Base-by-base conservation (phyloP, 2,113 vertebrate species). In the Harpagus bidentatus region DNA sequence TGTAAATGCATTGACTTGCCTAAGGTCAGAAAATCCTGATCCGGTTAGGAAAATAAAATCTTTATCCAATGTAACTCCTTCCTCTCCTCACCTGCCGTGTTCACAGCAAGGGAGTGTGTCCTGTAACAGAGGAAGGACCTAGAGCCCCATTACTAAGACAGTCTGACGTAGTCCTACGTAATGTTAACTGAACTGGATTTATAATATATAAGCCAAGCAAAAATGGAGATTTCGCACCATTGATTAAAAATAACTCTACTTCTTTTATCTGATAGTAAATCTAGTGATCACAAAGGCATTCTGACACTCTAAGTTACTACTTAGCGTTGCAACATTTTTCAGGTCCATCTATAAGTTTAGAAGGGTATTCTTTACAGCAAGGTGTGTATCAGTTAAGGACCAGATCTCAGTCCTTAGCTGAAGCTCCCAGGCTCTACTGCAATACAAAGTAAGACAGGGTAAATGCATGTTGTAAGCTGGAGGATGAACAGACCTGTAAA, bases 121-220 rank as follows among this genome's bases (percentile, higher is more conserved):
- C 58, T 56, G 18, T 9, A 11, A 4, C 7, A 28, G 70, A 36
- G 53, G 23, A 53, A 58, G 43, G n/a, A 36, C 23, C 22, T 31
- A 22, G 4, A 36, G 21, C 29, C 50, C 10, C 13, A 2, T 31
- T 6, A 7, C 31, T 31, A 34, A 18, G 26, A 25, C 14, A 42
- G 71, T 34, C 36, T 31, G 58, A 43, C 0, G 0, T 15, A 28
- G n/a, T 26, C 40, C 88, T 58, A 2, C 1, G 2, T 25, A 18
- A 53, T 32, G 63, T 53, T 25, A 69, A 36, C 38, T 21, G 58
- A 78, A 21, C 28, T 61, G 53, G 26, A 21, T 82, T 71, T 84
- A 45, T 70, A 26, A 70, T 28, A 55, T 9, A 47, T n/a, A 67
- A 85, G 10, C 28, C 45, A 70, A 74, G 34, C 14, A 45, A 86